Conservation (phyloP, 2,888 invertebrate genomes). For the Argyresthia albistria region DNA sequence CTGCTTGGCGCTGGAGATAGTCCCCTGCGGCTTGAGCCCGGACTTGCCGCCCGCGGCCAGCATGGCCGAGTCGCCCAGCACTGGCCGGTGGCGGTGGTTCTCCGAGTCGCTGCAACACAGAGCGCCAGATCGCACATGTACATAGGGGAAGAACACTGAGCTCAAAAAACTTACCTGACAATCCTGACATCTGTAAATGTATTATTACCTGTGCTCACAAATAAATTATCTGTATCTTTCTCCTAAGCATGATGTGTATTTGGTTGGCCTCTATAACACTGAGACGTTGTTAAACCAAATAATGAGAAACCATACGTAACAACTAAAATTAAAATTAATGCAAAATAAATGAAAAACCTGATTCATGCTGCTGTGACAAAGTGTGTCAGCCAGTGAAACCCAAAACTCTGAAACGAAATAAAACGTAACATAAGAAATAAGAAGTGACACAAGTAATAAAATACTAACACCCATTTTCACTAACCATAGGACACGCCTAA, state of each 20-base stretch:
- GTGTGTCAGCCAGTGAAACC: slow-evolving; percentile 8
- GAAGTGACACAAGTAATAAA: slow-evolving; percentile 2
- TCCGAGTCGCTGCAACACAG: slow-evolving; percentile 87
- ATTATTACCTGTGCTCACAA: too few relatives aligned
- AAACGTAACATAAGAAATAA: slow-evolving; percentile 19
- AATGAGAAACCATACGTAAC: too few relatives aligned
- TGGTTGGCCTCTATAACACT: too few relatives aligned
- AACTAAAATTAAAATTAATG: slow-evolving; percentile 11
- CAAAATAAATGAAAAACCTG: slow-evolving; percentile 11
- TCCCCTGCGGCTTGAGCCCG: slow-evolving; percentile 89
- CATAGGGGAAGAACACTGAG: too few relatives aligned
- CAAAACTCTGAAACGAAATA: slow-evolving; percentile 6
- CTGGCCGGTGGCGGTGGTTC: slow-evolving; percentile 92
- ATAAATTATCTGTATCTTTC: too few relatives aligned
- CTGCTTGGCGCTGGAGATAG: slow-evolving; percentile 91
- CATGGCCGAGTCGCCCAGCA: slow-evolving; percentile 94
- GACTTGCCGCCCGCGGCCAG: slow-evolving; percentile 84
- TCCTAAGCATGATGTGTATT: too few relatives aligned
- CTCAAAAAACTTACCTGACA: too few relatives aligned
- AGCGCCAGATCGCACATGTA: too few relatives aligned
- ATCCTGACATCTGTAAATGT: too few relatives aligned
- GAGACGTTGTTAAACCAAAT: too few relatives aligned
- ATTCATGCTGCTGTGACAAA: slow-evolving; percentile 10
- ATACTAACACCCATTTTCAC: too few relatives aligned
- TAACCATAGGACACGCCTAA: too few relatives aligned